A percentile compares a stretch with the other conserved stretches of the same genome.
phyloP scores from a whole-genome alignment of 2,113 vertebrate genomes.

The Microcebus jonahi region DNA sequence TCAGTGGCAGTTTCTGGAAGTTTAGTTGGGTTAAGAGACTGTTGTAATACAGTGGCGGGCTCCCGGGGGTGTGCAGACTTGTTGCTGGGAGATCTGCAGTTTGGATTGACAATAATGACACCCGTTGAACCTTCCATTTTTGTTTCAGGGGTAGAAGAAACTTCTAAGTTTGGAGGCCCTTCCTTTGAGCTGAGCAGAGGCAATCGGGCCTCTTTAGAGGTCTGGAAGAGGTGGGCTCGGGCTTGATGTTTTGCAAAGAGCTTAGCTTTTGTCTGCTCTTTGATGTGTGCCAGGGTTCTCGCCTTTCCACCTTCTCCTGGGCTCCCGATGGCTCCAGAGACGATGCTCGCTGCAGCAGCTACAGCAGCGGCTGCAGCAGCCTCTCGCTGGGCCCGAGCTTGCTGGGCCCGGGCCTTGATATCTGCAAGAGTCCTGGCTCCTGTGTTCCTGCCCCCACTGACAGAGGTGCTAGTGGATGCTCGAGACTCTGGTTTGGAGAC shows the following conservation, averaged over 20 bases:
- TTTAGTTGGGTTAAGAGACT: conserved; percentile 81
- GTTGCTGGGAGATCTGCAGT: conserved; percentile 90
- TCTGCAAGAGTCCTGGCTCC: conserved; percentile 91
- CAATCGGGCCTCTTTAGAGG: conserved; percentile 83
- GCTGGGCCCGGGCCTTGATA: conserved; percentile 91
- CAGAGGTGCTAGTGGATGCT: conserved; percentile 80
- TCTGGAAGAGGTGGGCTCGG: conserved; percentile 87
- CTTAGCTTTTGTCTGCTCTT: conserved; percentile 92
- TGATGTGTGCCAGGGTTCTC: conserved; percentile 90
- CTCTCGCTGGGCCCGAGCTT: conserved; percentile 91
- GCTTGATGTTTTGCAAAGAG: conserved; percentile 90
- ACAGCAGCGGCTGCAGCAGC: conserved; percentile 89
- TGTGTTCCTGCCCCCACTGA: conserved; percentile 87
- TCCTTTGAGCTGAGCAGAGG: conserved; percentile 84
- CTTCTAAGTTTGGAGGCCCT: conserved; percentile 81
- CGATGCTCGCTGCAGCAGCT: conserved; percentile 88
- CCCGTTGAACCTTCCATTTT: conserved; percentile 89
- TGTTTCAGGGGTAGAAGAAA: conserved; percentile 79
- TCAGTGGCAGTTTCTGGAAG: conserved; percentile 86
- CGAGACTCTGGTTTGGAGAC: conserved; percentile 88
- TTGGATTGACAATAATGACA: conserved; percentile 91
- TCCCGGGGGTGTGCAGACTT: conserved; percentile 86
- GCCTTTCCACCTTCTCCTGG: conserved; percentile 88
- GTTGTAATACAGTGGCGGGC: conserved; percentile 80
- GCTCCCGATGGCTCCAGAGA: conserved; percentile 87